phyloP scores from a whole-genome alignment of 2,888 invertebrate species.

The Julus scandinavius region DNA sequence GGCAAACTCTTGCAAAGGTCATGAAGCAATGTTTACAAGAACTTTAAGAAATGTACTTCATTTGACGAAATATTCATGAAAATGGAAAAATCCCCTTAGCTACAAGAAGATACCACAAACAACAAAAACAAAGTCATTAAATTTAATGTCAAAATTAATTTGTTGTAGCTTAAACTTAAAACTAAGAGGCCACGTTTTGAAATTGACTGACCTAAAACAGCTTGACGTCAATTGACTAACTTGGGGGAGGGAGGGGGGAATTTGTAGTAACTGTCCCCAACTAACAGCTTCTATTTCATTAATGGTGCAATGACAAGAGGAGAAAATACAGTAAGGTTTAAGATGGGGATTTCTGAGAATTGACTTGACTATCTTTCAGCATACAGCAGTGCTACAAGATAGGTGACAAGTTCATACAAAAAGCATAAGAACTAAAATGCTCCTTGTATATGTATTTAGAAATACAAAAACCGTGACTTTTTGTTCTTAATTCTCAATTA shows the following conservation, averaged over 20 bases:
- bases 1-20: no score
- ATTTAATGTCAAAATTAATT: no score
- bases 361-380: neutral
- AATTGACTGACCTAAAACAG: no score
- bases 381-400: neutral
- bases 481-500: neutral
- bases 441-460: neutral
- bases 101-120: no score
- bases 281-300: neutral
- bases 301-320: neutral
- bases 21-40: no score
- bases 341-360: neutral
- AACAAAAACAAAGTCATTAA: no score
- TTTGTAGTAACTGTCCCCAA: neutral
- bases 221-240: neutral
- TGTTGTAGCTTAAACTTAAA: no score
- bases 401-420: conserved; percentile 18
- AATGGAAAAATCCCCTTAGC: no score
- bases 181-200: no score
- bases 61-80: no score
- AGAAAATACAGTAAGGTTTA: neutral
- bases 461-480: conserved; percentile 4
- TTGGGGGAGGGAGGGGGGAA: neutral
- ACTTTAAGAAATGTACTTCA: no score
- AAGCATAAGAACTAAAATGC: conserved; percentile 35